Conservation (phyloP, 2,113 vertebrate genomes). For the Mustela lutreola region DNA sequence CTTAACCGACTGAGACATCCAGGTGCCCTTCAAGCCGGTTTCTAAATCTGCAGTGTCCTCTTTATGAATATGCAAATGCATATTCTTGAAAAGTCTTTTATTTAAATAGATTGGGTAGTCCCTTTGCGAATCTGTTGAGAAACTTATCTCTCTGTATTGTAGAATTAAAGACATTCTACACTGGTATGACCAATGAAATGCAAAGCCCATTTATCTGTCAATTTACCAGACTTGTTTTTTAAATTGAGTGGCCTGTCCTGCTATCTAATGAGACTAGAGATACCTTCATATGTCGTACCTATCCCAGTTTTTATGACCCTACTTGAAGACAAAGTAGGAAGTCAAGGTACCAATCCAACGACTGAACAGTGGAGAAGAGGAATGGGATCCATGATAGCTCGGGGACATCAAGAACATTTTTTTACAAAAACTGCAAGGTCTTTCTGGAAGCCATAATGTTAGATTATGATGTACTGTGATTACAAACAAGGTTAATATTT, state of each 20-base stretch:
- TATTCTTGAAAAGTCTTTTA: not conserved
- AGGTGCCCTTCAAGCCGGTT: not conserved
- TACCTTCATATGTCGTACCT: not conserved
- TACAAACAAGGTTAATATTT: not conserved
- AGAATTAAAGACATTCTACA: slow-evolving; percentile 35
- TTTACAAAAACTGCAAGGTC: not conserved
- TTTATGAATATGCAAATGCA: not conserved
- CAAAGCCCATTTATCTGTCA: not conserved
- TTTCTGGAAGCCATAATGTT: not conserved
- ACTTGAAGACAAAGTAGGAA: not conserved
- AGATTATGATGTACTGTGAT: not conserved
- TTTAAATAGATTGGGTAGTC: not conserved
- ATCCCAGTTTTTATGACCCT: not conserved
- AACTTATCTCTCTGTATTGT: not conserved
- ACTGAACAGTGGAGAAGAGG: not conserved
- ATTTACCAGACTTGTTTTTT: not conserved
- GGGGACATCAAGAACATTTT: not conserved
- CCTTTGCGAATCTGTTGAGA: not conserved
- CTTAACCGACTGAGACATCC: not conserved
- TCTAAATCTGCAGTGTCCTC: not conserved
- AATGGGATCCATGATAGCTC: not conserved
- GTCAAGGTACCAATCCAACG: not conserved
- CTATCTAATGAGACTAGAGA: not conserved
- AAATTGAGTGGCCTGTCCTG: not conserved
- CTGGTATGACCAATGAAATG: not conserved